These are phyloP conservation scores for Tolypeutes matacus DNA, from an alignment of 2,797 vertebrate genomes.

Conservation along the genomic window DNA sequence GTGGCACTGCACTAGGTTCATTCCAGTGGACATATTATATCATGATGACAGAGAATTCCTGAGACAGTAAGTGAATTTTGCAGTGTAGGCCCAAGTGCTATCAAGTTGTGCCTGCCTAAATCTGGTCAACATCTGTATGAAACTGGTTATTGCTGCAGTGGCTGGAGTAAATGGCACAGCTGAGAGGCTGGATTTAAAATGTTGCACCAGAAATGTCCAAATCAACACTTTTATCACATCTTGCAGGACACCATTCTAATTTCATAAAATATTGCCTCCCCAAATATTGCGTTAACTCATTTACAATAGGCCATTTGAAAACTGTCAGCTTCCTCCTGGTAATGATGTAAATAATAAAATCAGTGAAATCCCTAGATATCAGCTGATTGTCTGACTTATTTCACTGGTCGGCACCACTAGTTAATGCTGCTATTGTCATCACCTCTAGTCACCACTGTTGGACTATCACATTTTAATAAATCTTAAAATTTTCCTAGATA, in stretches of 20 bases:
- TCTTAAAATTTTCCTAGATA: neutral
- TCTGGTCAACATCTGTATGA: neutral
- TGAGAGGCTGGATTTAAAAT: neutral
- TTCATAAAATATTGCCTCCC: neutral
- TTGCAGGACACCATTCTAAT: neutral
- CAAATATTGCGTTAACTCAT: neutral
- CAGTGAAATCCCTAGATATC: neutral
- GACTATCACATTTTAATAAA: slow-evolving; percentile 1
- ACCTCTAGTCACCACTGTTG: neutral
- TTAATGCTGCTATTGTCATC: neutral
- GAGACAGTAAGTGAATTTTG: neutral
- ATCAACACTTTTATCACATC: neutral
- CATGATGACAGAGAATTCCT: neutral
- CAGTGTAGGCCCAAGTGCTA: neutral
- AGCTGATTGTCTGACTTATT: neutral
- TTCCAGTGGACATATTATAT: neutral
- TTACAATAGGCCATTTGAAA: neutral
- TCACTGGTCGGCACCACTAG: neutral
- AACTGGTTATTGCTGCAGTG: fast-evolving
- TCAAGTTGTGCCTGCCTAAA: neutral
- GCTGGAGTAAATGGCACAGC: neutral
- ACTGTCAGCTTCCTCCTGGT: neutral
- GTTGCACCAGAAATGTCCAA: neutral
- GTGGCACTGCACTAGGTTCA: neutral
- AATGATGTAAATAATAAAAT: neutral